A percentile compares a stretch with the other conserved stretches of the same genome.
phyloP scores from a whole-genome alignment of 2,113 vertebrate genomes.

The Procapra przewalskii region DNA sequence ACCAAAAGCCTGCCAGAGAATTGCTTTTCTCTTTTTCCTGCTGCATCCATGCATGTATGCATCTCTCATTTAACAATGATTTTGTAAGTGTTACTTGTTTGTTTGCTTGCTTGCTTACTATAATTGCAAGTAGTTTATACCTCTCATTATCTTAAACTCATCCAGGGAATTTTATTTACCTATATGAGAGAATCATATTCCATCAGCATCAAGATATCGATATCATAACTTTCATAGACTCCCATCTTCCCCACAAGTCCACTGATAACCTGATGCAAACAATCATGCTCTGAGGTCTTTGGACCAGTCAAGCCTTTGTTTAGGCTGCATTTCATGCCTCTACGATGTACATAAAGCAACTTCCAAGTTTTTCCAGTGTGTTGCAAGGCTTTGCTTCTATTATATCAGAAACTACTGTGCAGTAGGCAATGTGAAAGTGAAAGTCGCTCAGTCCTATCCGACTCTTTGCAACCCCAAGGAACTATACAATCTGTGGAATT shows the following conservation, averaged over 20 bases:
- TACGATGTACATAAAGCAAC: neutral
- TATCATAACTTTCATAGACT: neutral
- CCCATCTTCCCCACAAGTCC: neutral
- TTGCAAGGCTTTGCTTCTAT: neutral
- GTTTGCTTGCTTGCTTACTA: neutral
- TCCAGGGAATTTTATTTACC: neutral
- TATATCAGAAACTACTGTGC: neutral
- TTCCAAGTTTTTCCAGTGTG: neutral
- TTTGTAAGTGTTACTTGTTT: neutral
- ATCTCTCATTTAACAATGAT: constrained; percentile 7
- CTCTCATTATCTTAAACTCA: neutral
- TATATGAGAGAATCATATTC: neutral
- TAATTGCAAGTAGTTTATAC: neutral
- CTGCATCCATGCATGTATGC: neutral
- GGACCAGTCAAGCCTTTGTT: neutral
- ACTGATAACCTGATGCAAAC: neutral
- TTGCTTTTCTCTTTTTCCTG: neutral
- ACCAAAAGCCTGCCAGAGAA: neutral
- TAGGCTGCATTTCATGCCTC: neutral
- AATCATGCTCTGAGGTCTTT: neutral
- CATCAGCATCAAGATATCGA: neutral
- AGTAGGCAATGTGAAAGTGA: neutral
- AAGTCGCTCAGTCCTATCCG: neutral
- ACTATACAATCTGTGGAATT: neutral
- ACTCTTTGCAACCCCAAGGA: neutral